Evolutionary conservation across 2,888 invertebrate species (phyloP), one percentile per base, ranked within the genome.

Genomic region (Trachelus stipa): DNA sequence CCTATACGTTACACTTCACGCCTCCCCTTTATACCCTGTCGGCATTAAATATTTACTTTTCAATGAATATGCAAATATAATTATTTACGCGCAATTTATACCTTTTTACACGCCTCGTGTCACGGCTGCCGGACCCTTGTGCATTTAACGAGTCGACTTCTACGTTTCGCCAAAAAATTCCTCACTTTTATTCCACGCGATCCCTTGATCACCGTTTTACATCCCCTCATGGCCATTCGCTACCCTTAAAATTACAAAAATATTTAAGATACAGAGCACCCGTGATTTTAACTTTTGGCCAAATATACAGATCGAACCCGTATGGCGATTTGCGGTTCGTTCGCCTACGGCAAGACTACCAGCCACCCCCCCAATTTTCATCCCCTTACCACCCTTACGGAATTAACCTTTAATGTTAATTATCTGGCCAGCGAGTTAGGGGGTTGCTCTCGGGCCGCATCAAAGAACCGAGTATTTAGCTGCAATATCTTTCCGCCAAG

Each of bases 21-120:
- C 76, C 80, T 34, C 68, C 73, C 68, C 80, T 76, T 76, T 82
- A 84, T 81, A 81, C 80, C 83, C 80, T 83, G 80, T 77, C 82
- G 81, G 86, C 85, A 88, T 91, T 91, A 91, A 91, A 91, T 91
- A 91, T 91, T 91, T 91, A 91, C 91, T 87, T 91, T 90, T 88
- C 89, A 88, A 91, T 91, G 90, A 91, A 91, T 91, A 91, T 91
- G 91, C 91, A 91, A 91, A 91, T 90, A 91, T 91, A 90, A 91
- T 90, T 91, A 91, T 91, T 91, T 90, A 91, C 90, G 90, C 90
- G 89, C 90, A 91, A 91, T 91, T 91, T 91, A 88, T 88, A 88
- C 89, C 89, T 90, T 91, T 91, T 91, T 91, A 88, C 89, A 85
- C 90, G 83, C 82, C 81, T 79, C 83, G 83, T 82, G 83, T 80